phyloP scores from a whole-genome alignment of 1,140 invertebrate species.

The Manduca sexta region DNA sequence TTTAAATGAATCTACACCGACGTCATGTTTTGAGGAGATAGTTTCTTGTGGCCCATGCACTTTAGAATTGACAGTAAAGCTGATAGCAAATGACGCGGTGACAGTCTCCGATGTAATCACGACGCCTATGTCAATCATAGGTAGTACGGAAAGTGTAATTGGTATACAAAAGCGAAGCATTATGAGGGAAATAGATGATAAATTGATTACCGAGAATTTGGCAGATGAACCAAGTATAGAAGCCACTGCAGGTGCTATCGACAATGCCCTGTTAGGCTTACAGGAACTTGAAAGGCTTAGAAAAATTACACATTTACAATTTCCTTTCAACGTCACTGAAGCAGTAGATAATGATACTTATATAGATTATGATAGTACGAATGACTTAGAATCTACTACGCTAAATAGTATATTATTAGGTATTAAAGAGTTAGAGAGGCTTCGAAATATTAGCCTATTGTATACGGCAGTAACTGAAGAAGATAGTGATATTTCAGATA shows the following conservation, averaged over 20 bases:
- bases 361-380: conserved; percentile 30
- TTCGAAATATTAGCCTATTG: conserved; percentile 14
- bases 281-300: conserved; percentile 34
- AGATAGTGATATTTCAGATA: conserved; percentile 6
- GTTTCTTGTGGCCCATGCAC: conserved; percentile 44
- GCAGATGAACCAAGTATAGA: conserved; percentile 17
- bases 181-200: background rate
- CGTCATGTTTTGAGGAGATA: conserved; percentile 35
- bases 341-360: conserved; percentile 15
- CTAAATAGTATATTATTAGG: conserved; percentile 7
- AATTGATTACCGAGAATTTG: conserved; percentile 17
- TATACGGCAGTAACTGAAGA: conserved; percentile 5
- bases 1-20: conserved; percentile 30
- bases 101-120: too few relatives aligned
- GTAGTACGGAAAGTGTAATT: too few relatives aligned
- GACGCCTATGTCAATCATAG: too few relatives aligned
- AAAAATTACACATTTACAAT: conserved; percentile 20
- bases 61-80: conserved; percentile 23
- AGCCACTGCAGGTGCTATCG: conserved; percentile 8
- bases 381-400: conserved; percentile 13
- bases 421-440: conserved; percentile 11
- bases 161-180: too few relatives aligned
- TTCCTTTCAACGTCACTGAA: conserved; percentile 8
- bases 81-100: background rate
- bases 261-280: conserved; percentile 7